Base-by-base conservation (phyloP, 1,140 invertebrate genomes). In the Coptotermes formosanus region DNA sequence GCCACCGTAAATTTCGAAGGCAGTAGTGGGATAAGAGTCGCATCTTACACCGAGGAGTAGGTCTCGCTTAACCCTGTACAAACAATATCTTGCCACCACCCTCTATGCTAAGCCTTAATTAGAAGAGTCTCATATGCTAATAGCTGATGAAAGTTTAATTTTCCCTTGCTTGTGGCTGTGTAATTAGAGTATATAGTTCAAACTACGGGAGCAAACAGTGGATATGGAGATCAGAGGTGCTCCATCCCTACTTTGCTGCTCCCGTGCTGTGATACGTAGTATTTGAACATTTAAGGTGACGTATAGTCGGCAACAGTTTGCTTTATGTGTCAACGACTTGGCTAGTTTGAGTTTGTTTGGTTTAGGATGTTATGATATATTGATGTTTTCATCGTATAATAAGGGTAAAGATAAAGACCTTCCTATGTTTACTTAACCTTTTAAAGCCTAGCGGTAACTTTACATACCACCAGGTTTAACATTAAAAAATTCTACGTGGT, bases 131-230 rank as follows among this genome's bases (percentile, higher is more conserved):
- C 90, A 90, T 90, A 90, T 90, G 90, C 89, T 90, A 90, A 90
- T 90, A 89, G 89, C 88, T 90, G 89, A 90, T 90, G 90, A 90
- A 90, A 90, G 90, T 90, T 90, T 90, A 90, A 90, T 90, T 90
- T 89, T 87, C 88, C 88, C 88, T 89, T 89, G 89, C 88, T 90
- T 90, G 90, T 88, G 90, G 89, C 87, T 86, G 87, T 88, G 90
- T 90, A 90, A 90, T 90, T 90, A 90, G 89, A 89, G 88, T 86
- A 9, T 75, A n/a, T 75, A 75, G 64, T 30, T 30, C 88, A 88
- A 88, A 88, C 89, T 88, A 88, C 88, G 88, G 87, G 89, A 89
- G 89, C 89, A 89, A 89, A 89, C 89, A 89, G 88, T 85, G 43
- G 59, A 19, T 45, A 45, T 38, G 23, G 12, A 75, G 64, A 75